A percentile compares a stretch with the other conserved stretches of the same genome.
These are phyloP conservation scores for Euwallacea similis DNA, from an alignment of 1,140 invertebrate genomes.

Conservation along the genomic window DNA sequence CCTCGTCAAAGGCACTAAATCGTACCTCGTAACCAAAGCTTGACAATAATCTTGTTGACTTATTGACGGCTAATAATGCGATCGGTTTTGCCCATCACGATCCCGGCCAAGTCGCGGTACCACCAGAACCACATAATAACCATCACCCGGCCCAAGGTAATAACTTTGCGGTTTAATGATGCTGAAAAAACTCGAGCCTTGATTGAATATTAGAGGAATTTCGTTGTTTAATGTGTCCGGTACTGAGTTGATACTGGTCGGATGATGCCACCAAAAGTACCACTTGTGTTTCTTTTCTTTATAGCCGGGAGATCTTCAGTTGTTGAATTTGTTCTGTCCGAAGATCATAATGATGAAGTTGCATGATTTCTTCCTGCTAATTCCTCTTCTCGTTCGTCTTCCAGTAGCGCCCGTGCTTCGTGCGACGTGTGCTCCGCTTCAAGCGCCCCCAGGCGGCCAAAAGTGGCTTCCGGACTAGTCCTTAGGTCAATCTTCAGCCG, in stretches of 20 bases:
- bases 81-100: slow-evolving; percentile 17
- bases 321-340: too few relatives aligned
- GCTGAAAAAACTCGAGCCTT: not conserved
- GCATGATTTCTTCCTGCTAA: too few relatives aligned
- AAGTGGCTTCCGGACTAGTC: slow-evolving; percentile 2
- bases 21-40: not conserved
- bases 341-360: too few relatives aligned
- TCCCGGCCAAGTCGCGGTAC: slow-evolving; percentile 1
- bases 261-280: too few relatives aligned
- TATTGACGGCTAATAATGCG: slow-evolving; percentile 9
- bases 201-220: not conserved
- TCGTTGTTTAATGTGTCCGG: too few relatives aligned
- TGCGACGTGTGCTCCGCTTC: slow-evolving; percentile 8
- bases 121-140: slow-evolving; percentile 2
- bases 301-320: too few relatives aligned
- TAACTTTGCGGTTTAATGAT: slow-evolving; percentile 16
- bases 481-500: too few relatives aligned
- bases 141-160: slow-evolving; percentile 9
- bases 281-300: too few relatives aligned
- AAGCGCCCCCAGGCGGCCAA: not conserved
- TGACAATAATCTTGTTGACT: slow-evolving; percentile 20
- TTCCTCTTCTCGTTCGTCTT: not conserved
- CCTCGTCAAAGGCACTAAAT: not conserved
- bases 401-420: not conserved
- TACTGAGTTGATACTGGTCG: too few relatives aligned